A percentile compares a stretch with the other conserved stretches of the same genome.
phyloP scores from a whole-genome alignment of 2,797 vertebrate species.

The Neopelma chrysocephalum region DNA sequence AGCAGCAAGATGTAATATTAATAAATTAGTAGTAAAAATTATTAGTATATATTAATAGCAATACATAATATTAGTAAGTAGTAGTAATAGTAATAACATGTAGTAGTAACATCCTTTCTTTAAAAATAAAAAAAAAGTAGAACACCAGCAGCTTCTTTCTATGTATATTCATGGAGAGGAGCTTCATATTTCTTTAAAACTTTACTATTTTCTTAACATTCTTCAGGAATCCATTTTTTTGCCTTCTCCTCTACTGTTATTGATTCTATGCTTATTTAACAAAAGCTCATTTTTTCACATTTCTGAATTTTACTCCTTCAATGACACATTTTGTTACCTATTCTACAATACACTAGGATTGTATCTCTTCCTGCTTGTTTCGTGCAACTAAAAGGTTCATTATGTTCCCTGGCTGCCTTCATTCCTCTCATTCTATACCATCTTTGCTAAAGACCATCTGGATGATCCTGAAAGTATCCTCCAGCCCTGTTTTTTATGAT shows the following conservation, averaged over 20 bases:
- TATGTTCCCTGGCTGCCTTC: background rate
- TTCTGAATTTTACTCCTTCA: background rate
- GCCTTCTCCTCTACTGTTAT: background rate
- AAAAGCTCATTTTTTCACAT: background rate
- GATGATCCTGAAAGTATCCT: background rate
- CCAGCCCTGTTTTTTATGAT: background rate
- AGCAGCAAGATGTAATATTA: background rate
- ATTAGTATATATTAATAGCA: background rate
- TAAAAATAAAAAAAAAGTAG: background rate
- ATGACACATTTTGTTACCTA: background rate
- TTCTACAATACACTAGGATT: background rate
- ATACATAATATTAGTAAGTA: background rate
- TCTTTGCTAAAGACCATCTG: background rate
- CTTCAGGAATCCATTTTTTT: background rate
- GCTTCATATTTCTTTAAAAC: background rate
- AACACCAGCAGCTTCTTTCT: background rate
- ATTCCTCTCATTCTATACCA: background rate
- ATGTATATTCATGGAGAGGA: background rate
- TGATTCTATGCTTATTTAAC: background rate
- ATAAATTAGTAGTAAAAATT: background rate
- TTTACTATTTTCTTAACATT: background rate
- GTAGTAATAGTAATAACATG: background rate
- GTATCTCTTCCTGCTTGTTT: background rate
- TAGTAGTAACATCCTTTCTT: background rate
- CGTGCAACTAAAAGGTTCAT: background rate